Base-by-base conservation (phyloP, 92 coral and sea anemone genomes). In the Blastomussa wellsi region DNA sequence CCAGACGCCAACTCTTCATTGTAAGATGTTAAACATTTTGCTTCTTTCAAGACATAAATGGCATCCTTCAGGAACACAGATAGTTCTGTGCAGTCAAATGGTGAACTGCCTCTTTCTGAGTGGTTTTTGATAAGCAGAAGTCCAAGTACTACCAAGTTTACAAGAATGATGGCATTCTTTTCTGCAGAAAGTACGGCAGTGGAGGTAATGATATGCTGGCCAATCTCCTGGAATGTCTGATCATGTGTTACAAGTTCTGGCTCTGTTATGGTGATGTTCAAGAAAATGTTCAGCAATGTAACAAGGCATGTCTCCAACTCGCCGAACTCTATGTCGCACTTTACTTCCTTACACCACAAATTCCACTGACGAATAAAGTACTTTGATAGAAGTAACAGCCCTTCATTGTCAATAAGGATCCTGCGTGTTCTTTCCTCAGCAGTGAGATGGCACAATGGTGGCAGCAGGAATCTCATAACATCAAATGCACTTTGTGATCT, bases 401-500 rank as follows among this genome's bases (percentile, higher is more conserved):
- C 86, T 47, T 72, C 66, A 37, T 86, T 86, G 29, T 91, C 91
- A 60, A 92, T 86, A 36, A 96, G 88, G 75, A 96, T 83, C 64
- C 82, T 84, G 66, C 98, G 90, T 14, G 92, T 71, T 78, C 90
- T 86, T 10, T 96, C 97, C 22, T 96, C 94, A 39, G 99, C 97
- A 15, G 99, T 94, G 26, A 96, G 89, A 53, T 96, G 99, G 77
- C 99, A 96, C 78, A 96, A 41, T 2, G 96, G 93, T 13, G 99
- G 98, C n/a, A 96, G 81, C 32, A 96, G 68, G 51, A 92, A 94
- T 14, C 87, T 79, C 28, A 96, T 59, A 35, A 94, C 83, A 42
- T 89, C 88, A 2, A 86, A 31, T n/a, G 41, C 11, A 49, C 31
- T 26, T 19, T 60, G 37, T 26, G 51, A 74, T 76, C 83, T 66